phyloP scores from a whole-genome alignment of 2,113 vertebrate genomes.

The Xiphorhynchus elegans region DNA sequence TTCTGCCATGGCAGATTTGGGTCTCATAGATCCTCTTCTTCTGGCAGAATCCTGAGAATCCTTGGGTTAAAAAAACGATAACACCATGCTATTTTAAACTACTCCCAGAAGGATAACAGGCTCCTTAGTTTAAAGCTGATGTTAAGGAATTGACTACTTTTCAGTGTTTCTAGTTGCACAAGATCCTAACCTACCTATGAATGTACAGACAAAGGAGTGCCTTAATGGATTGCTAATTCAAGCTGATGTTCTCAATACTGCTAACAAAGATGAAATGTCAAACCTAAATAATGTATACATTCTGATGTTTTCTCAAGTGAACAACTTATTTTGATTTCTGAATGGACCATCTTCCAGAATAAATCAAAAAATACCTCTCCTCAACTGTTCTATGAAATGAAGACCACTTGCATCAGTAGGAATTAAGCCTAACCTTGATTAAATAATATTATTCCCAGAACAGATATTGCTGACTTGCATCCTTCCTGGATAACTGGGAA shows the following conservation, averaged over 20 bases:
- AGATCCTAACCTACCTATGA: not conserved
- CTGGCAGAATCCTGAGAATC: not conserved
- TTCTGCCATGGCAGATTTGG: not conserved
- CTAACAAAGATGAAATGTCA: not conserved
- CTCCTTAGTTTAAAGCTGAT: not conserved
- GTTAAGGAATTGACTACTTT: not conserved
- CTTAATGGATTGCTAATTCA: not conserved
- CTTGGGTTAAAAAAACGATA: not conserved
- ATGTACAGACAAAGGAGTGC: not conserved
- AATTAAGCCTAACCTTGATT: conserved; percentile 39
- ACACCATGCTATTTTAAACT: not conserved
- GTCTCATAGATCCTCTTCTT: not conserved
- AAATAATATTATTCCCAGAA: not conserved
- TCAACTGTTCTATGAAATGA: not conserved
- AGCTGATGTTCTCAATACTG: not conserved
- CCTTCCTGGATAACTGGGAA: not conserved
- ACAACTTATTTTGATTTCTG: not conserved
- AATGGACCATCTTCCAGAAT: not conserved
- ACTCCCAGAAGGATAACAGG: not conserved
- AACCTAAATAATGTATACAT: not conserved
- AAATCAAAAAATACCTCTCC: not conserved
- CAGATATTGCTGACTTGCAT: conserved; percentile 36
- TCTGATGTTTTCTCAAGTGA: not conserved
- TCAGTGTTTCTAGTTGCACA: not conserved
- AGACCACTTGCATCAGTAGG: not conserved